Evolutionary conservation across 2,888 invertebrate genomes (phyloP), one percentile per base, ranked within the genome.

Genomic region (Rhyacophila evoluta): DNA sequence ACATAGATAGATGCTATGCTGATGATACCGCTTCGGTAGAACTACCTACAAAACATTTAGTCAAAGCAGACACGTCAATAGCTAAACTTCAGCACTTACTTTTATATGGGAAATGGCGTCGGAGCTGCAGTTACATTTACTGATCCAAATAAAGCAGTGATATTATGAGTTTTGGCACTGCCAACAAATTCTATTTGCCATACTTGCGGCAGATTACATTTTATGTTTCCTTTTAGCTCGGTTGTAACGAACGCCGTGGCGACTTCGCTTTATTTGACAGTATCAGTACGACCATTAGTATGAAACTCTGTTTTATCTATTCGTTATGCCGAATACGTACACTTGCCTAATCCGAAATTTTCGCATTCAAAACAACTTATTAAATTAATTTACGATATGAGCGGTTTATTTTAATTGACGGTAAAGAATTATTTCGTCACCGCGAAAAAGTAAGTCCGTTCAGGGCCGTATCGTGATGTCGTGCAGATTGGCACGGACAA

Each of bases 151-250:
- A 55, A 55, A 55, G 55, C 55, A 55, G 55, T 55, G 55, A 55
- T 55, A 55, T 55, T 55, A 55, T 19, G 55, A 55, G 55, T 55
- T 55, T 55, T 55, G 55, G 55, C 55, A 55, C 55, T 25, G 55
- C 8, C 15, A 55, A 55, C 55, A 55, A 55, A 55, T 55, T 55
- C 55, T 55, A 55, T 55, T 55, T 25, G 55, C 55, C 55, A 55
- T 55, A 55, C 55, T 55, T 55, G 55, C 55, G 55, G 55, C 55
- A 55, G 55, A 55, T 55, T 55, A 55, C 55, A 55, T 55, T 55
- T 55, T 55, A 55, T 19, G 55, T 25, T 55, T 55, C 55, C 55
- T 55, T 55, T 55, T 41, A 41, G 41, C 15, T 55, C 55, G 55
- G 19, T n/a, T 19, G 15, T 55, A 55, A 55, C 55, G 19, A 55